Base-by-base conservation (phyloP, 2,888 invertebrate species). In the Xestia ashworthii region DNA sequence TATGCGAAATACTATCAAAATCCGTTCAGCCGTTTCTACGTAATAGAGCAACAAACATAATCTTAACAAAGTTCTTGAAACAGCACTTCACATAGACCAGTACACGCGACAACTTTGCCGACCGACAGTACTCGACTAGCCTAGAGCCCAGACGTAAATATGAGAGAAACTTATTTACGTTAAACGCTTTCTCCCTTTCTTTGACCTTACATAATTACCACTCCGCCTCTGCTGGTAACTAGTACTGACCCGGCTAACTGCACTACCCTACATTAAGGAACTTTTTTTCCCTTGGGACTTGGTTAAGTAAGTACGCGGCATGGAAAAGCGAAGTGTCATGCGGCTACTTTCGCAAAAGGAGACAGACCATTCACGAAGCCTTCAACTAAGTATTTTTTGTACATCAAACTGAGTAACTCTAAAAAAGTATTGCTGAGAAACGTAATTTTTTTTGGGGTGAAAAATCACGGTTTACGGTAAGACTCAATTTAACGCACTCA, bases 231-330 rank as follows among this genome's bases (percentile, higher is more conserved):
- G 79, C 74, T 55, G 5, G 77, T 71, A 75, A 74, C 80, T 72
- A 46, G 71, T 81, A 71, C 83, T 88, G 88, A 84, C 87, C 90
- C 86, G 72, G 77, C 70, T 87, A 88, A 89, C 88, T 87, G 87
- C 83, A 78, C 74, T 58, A 53, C 55, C 55, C 58, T 64, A 78
- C 80, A 82, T 80, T 86, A 84, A 80, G 73, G 73, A 88, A 87
- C 84, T 85, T 89, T 87, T 44, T 84, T 83, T 82, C 88, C 89
- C 89, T 86, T 25, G 62, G 74, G 87, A 82, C 53, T 74, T 71
- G 5, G 67, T 41, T 55, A 71, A 74, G 64, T 22, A 71, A 74
- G 64, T 22, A 58, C 14, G 32, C 14, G 46, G 9, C 60, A 32
- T 44, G 5, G 19, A 46, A 16, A 53, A n/a, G 73, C 53, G n/a